phyloP scores from a whole-genome alignment of 2,888 invertebrate genomes.

The Amphipoea lucens region DNA sequence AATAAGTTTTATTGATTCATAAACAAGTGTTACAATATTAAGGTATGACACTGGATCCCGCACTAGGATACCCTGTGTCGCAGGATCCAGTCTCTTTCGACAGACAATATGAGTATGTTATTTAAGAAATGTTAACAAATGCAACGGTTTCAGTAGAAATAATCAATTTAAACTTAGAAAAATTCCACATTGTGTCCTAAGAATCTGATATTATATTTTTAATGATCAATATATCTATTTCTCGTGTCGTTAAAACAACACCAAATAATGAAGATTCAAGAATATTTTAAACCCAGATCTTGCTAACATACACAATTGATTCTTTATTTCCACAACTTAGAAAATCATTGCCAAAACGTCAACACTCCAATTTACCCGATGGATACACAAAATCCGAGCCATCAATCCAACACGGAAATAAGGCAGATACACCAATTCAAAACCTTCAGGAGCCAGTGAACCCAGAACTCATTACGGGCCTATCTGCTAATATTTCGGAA shows the following conservation, averaged over 20 bases:
- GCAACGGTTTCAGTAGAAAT: too few species aligned
- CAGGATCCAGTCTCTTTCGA: too few species aligned
- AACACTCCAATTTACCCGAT: conserved; percentile 16
- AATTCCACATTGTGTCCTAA: neutral
- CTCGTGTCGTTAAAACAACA: neutral
- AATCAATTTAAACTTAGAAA: too few species aligned
- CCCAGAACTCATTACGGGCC: conserved; percentile 61
- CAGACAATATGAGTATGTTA: too few species aligned
- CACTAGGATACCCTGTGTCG: too few species aligned
- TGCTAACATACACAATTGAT: neutral
- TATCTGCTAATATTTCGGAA: conserved; percentile 70
- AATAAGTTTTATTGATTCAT: too few species aligned
- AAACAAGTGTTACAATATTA: too few species aligned
- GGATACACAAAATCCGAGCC: conserved; percentile 19
- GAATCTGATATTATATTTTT: neutral
- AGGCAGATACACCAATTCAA: conserved; percentile 48
- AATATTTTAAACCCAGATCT: neutral
- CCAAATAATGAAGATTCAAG: neutral
- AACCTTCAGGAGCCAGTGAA: conserved; percentile 58
- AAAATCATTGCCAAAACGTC: neutral
- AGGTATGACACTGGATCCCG: too few species aligned
- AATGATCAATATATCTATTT: neutral
- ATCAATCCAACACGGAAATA: conserved; percentile 47
- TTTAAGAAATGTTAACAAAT: too few species aligned
- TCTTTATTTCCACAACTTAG: neutral